Base-by-base conservation (phyloP, 2,888 invertebrate genomes). In the Desoria tigrina region DNA sequence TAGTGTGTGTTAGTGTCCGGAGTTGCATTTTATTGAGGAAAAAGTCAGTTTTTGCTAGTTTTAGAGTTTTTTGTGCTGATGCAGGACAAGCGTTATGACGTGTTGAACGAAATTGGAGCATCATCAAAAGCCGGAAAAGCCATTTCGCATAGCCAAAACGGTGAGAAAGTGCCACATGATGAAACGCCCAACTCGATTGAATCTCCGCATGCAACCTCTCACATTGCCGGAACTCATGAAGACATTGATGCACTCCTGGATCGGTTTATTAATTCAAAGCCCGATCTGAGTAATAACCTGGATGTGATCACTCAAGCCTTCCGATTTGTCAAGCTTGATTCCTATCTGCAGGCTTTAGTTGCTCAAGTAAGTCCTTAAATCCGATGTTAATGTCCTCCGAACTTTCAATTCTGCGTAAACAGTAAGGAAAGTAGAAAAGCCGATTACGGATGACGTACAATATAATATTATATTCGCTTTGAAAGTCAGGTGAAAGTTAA, bases 301-400 rank as follows among this genome's bases (percentile, higher is more conserved):
- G 72, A 73, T 68, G 69, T 74, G 16, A 73, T 74, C 53, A 74
- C 71, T 65, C 73, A 73, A 58, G 74, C 74, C 7, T 74, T 74
- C 45, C 70, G 73, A 18, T 74, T 74, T 63, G 73, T 74, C 49
- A 65, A 69, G 60, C 54, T 74, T 51, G 74, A 74, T 66, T 63
- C 71, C 51, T 70, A 74, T 68, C 61, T 74, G 9, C 45, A 60
- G 11, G 60, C 66, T 28, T 42, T 74, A 49, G 64, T 71, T 51
- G 61, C 63, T 57, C 74, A 72, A 66, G 74, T 73, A 66, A 57
- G 66, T 14, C 21, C 26, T 24, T 14, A 21, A 9, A 51, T n/a
- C 45, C 45, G 16, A 16, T 6, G n/a, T 6, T 21, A 6, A 45
- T n/a, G 45, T 45, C 45, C 32, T 32, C 11, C 11, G 4, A 45